A percentile compares a stretch with the other conserved stretches of the same genome.
Conservation (phyloP, 64 coral and sea anemone genomes). For the Exaiptasia diaphana region DNA sequence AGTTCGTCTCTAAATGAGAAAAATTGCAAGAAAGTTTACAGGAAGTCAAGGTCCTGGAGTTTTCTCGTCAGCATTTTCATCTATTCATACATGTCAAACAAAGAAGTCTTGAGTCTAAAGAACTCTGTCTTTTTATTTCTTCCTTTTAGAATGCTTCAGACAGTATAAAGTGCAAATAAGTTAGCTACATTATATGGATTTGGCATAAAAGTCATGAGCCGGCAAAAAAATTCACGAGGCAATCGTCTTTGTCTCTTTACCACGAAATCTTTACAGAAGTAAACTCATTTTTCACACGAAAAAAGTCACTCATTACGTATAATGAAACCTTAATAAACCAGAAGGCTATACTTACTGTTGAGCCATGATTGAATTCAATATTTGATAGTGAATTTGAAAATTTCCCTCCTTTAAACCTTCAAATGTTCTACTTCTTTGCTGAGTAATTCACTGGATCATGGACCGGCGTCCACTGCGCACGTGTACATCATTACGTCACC, state of each 20-base stretch:
- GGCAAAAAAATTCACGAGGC: constrained; percentile 11
- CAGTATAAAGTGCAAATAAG: no score
- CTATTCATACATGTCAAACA: no score
- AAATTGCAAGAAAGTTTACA: constrained; percentile 7
- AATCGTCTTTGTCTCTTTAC: not conserved
- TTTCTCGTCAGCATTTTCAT: not conserved
- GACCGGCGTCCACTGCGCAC: constrained; percentile 73
- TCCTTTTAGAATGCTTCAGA: no score
- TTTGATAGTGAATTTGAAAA: no score
- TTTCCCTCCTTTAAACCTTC: not conserved
- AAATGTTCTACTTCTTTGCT: constrained; percentile 33
- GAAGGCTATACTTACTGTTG: constrained; percentile 60
- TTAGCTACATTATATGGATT: no score
- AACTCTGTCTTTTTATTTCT: no score
- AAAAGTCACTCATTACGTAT: no score
- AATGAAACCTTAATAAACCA: no score
- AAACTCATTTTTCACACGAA: no score
- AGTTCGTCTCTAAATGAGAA: constrained; percentile 82
- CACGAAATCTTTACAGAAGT: constrained; percentile 12
- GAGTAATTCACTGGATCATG: constrained; percentile 59
- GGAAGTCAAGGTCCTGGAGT: constrained; percentile 32
- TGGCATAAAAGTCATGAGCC: not conserved
- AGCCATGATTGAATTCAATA: no score
- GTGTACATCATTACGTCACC: constrained; percentile 65
- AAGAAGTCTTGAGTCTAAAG: no score